phyloP scores from a whole-genome alignment of 1,140 invertebrate genomes.

The Muscidifurax raptorellus region DNA sequence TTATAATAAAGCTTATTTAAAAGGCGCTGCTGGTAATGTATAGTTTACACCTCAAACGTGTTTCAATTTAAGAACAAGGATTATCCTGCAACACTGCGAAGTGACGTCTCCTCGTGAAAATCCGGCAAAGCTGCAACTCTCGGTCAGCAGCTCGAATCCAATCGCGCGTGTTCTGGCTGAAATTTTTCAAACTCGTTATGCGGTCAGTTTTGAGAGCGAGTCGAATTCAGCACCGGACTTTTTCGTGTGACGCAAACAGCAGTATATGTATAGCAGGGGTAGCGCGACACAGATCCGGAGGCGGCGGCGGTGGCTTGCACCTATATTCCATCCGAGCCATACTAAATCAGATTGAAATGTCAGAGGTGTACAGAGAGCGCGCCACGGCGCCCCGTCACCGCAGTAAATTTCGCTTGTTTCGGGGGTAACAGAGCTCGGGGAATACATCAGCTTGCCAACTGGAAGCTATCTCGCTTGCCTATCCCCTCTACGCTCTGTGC shows the following conservation, averaged over 20 bases:
- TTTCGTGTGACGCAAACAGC: neutral
- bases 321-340: neutral
- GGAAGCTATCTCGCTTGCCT: constrained; percentile 52
- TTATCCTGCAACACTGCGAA: too few relatives aligned
- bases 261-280: too few relatives aligned
- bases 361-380: constrained; percentile 5
- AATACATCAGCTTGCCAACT: constrained; percentile 49
- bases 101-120: too few relatives aligned
- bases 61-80: too few relatives aligned
- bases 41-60: too few relatives aligned
- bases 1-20: too few relatives aligned
- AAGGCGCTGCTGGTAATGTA: too few relatives aligned
- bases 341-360: constrained; percentile 53
- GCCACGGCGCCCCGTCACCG: constrained; percentile 9
- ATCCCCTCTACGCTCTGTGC: neutral
- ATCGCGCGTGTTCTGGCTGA: too few relatives aligned
- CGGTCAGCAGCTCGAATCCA: too few relatives aligned
- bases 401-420: constrained; percentile 46
- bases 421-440: constrained; percentile 15
- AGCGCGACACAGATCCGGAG: neutral
- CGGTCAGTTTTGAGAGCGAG: neutral
- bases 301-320: neutral
- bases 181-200: too few relatives aligned
- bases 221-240: neutral
- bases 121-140: too few relatives aligned